Evolutionary conservation across 2,888 invertebrate genomes (phyloP).

Genomic region (Entomobrya multifasciata): DNA sequence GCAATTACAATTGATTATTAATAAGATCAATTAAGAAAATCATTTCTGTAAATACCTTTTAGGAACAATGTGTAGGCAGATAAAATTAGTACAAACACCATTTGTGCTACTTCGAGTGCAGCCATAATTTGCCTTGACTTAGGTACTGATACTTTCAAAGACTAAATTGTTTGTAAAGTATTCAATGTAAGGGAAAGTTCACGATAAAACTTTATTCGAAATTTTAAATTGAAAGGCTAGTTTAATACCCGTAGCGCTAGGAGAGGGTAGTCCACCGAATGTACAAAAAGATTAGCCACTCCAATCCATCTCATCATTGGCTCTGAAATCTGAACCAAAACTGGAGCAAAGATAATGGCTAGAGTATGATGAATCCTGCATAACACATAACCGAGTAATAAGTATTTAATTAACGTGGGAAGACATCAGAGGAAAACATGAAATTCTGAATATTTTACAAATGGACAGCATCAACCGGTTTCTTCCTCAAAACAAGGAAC

Average conservation of each 20-base stretch:
- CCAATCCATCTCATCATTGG: constrained; percentile 34
- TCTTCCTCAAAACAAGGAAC: constrained; percentile 51
- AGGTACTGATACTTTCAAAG: constrained; percentile 37
- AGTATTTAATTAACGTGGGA: no score
- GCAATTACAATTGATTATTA: no score
- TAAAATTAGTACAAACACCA: constrained; percentile 24
- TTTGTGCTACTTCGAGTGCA: constrained; percentile 42
- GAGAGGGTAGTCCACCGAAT: constrained; percentile 45
- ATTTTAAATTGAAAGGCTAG: no score
- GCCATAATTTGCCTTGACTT: constrained; percentile 58
- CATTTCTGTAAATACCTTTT: no score
- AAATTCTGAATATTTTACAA: constrained; percentile 21
- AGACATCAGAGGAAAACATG: no score
- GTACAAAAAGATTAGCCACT: constrained; percentile 40
- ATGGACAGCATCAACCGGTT: constrained; percentile 50
- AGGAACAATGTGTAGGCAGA: constrained; percentile 46
- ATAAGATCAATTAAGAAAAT: no score
- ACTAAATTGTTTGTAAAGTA: no score
- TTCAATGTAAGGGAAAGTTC: no score
- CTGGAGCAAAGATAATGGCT: constrained; percentile 20
- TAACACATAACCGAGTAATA: no score
- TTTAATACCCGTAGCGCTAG: constrained; percentile 54
- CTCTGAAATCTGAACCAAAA: constrained; percentile 17
- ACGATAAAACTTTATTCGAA: no score
- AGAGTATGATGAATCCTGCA: constrained; percentile 38